Percentiles rank a stretch among this genome's conserved stretches.
Conservation (phyloP, 2,888 invertebrate species). For the Nephrotoma flavescens region DNA sequence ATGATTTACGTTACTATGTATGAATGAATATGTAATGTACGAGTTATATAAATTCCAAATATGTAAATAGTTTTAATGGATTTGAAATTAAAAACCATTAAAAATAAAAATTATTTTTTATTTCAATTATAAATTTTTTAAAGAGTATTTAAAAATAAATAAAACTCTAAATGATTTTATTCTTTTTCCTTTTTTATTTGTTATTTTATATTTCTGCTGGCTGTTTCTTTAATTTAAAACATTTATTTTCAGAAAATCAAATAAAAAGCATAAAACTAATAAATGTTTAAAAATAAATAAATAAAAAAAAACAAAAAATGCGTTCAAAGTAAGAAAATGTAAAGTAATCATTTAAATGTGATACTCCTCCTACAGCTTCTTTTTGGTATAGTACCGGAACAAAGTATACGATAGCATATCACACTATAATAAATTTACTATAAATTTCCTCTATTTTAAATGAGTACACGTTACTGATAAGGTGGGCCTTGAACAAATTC, state of each 20-base stretch:
- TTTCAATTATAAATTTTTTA: background rate
- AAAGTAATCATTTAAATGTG: background rate
- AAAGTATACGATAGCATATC: no score
- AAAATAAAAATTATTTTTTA: background rate
- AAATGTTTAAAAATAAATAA: background rate
- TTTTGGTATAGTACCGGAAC: background rate
- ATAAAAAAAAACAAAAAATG: background rate
- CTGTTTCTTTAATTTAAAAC: background rate
- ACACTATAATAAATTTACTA: no score
- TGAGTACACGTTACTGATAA: no score
- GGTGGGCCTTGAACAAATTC: no score
- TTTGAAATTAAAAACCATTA: background rate
- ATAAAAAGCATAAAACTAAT: background rate
- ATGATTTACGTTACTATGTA: background rate
- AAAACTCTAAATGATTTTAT: background rate
- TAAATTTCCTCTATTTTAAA: no score
- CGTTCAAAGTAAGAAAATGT: background rate
- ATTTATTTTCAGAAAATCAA: background rate
- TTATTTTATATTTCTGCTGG: background rate
- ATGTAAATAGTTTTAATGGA: background rate
- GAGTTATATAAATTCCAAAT: background rate
- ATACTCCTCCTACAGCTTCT: background rate
- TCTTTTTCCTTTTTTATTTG: background rate
- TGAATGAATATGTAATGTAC: background rate
- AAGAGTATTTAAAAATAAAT: background rate